phyloP scores from a whole-genome alignment of 2,888 invertebrate species.

The Lamproptera curius region DNA sequence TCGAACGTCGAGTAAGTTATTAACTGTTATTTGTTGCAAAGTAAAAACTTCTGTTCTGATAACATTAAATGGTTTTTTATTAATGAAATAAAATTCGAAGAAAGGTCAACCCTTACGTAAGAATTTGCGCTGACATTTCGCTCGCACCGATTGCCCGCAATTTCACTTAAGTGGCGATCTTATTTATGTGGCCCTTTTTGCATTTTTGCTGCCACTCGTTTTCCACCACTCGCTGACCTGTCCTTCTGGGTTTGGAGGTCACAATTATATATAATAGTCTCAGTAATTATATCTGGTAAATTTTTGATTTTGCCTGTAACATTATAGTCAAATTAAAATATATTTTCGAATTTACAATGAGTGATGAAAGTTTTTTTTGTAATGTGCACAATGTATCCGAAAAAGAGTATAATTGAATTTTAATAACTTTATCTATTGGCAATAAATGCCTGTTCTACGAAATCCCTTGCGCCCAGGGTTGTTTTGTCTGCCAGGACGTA shows the following conservation, averaged over 20 bases:
- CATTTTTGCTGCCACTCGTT: background rate
- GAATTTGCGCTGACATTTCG: constrained; percentile 9
- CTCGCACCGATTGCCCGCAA: constrained; percentile 4
- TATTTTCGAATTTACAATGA: background rate
- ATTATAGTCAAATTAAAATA: background rate
- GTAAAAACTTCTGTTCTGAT: background rate
- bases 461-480: no score
- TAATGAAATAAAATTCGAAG: constrained; percentile 24
- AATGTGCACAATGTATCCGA: no score
- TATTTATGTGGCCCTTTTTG: constrained; percentile 11
- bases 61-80: background rate
- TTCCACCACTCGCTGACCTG: background rate
- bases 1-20: no score
- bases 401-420: no score
- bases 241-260: background rate
- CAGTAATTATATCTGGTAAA: background rate
- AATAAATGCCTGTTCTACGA: no score
- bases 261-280: no score
- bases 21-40: no score
- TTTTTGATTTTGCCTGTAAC: background rate
- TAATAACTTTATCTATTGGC: no score
- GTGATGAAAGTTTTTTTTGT: no score
- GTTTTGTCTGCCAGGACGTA: no score
- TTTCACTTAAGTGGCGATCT: constrained; percentile 13
- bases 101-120: constrained; percentile 6